Evolutionary conservation across 2,113 vertebrate genomes (phyloP), one percentile per base, ranked within the genome.

Genomic region (Peromyscus maniculatus): DNA sequence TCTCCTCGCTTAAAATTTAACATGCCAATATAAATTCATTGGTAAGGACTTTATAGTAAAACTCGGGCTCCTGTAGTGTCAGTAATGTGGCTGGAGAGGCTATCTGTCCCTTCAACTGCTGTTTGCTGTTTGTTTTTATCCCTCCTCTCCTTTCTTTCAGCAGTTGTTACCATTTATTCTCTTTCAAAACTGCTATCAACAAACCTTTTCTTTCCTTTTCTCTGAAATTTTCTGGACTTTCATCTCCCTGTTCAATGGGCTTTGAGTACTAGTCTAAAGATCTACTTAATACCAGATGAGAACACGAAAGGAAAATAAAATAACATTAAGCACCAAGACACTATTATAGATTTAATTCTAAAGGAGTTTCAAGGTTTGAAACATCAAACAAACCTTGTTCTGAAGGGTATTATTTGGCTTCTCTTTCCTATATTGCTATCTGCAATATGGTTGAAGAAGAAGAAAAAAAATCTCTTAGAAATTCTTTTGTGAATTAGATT

Each of bases 311-410:
- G n/a, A 82, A 91, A 96, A 67, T 49, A 94, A 87, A 97, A 91
- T 95, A n/a, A 86, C 69, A 82, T 93, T 97, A 97, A 96, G 82
- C 74, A 87, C 77, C n/a, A 94, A 57, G 66, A 59, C 72, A 91
- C 67, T 52, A 43, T 90, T 94, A 72, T 24, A 87, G 52, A 66
- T 89, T 93, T 96, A 97, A 97, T 96, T 97, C 74, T 33, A 93
- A 97, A 96, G 82, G 82, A 59, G 49, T 96, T 93, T 77, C 82
- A 80, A n/a, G 43, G 28, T 91, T 93, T 93, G 74, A 93, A 89
- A 94, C 62, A 93, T 96, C 96, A 97, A 97, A 88, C 91, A 84
- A 97, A 71, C 26, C n/a, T 95, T 57, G 74, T 43, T 97, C 79
- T 72, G 88, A 96, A 97, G 49, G 55, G 52, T 82, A 78, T 96